These are phyloP conservation scores for Marronus borbonicus DNA, from an alignment of 2,888 invertebrate species.

Conservation along the genomic window DNA sequence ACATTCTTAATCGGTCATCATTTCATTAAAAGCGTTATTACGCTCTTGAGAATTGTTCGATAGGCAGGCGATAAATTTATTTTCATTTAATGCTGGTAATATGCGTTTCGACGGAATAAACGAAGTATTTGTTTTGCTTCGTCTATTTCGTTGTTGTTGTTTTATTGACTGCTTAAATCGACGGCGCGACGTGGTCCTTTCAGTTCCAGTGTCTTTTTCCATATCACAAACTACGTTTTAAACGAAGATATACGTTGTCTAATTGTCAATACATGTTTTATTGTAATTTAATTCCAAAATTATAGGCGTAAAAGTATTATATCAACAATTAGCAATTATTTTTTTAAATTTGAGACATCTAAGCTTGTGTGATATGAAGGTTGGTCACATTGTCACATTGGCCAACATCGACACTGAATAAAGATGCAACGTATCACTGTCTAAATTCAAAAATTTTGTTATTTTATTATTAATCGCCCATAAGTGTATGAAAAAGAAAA, in stretches of 20 bases:
- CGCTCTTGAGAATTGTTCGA: slow-evolving; percentile 10
- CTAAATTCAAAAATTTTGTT: too few relatives aligned
- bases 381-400: too few relatives aligned
- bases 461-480: too few relatives aligned
- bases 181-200: neutral
- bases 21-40: slow-evolving; percentile 32
- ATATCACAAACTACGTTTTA: neutral
- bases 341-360: too few relatives aligned
- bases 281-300: neutral
- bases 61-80: slow-evolving; percentile 25
- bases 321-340: too few relatives aligned
- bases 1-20: slow-evolving; percentile 36
- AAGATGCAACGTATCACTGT: too few relatives aligned
- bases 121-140: slow-evolving; percentile 3
- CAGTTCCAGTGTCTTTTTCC: neutral
- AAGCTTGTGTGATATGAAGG: too few relatives aligned
- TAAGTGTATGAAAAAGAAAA: too few relatives aligned
- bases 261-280: neutral
- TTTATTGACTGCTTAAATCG: neutral
- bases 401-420: too few relatives aligned
- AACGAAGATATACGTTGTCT: too few relatives aligned
- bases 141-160: neutral
- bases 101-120: neutral
- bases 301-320: too few relatives aligned
- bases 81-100: neutral